phyloP scores from a whole-genome alignment of 2,113 vertebrate genomes.

The Oxyura jamaicensis region DNA sequence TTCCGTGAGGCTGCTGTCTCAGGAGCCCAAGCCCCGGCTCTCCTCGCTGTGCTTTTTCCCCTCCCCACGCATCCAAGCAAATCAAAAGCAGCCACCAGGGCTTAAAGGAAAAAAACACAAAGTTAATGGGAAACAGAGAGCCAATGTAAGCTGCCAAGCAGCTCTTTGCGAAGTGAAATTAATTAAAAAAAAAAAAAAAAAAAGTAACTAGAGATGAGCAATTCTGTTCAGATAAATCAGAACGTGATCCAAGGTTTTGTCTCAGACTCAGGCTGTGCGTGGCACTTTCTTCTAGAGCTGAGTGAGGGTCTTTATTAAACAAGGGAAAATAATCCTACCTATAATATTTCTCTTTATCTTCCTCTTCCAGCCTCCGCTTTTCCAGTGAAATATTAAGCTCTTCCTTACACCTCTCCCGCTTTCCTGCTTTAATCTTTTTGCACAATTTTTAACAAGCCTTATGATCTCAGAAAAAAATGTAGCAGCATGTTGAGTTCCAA shows the following conservation, averaged over 20 bases:
- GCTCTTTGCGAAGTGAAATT: slow-evolving; percentile 56
- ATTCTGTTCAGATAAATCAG: not conserved
- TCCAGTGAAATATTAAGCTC: not conserved
- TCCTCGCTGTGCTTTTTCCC: not conserved
- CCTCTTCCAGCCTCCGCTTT: not conserved
- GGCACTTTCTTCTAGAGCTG: not conserved
- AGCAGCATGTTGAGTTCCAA: not conserved
- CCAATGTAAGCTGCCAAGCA: not conserved
- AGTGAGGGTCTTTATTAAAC: not conserved
- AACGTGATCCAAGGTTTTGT: not conserved
- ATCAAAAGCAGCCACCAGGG: slow-evolving; percentile 28
- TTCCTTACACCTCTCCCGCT: not conserved
- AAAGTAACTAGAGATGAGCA: not conserved
- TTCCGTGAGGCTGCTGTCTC: not conserved
- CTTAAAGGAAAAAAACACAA: slow-evolving; percentile 15
- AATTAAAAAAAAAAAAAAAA: slow-evolving; percentile 3
- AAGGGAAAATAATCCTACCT: not conserved
- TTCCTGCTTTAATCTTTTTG: not conserved
- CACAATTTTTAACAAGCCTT: not conserved
- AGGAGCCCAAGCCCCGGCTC: not conserved
- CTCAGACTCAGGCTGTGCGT: not conserved
- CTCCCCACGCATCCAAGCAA: not conserved
- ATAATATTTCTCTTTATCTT: not conserved
- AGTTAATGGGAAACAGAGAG: slow-evolving; percentile 65
- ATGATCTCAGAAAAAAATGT: not conserved